Base-by-base conservation (phyloP, 1,140 invertebrate genomes). In the Nymphalis io region DNA sequence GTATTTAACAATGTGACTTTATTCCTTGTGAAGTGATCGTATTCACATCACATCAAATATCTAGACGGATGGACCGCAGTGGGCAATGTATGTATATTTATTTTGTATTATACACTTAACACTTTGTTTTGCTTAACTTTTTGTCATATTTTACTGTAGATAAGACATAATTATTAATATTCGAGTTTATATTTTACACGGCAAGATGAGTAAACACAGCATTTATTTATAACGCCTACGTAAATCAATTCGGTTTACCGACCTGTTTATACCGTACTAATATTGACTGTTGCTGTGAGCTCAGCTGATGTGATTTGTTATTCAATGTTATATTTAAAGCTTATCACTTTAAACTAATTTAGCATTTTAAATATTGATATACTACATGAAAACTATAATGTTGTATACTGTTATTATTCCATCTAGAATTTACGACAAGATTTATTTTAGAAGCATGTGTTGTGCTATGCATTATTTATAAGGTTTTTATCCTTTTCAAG, bases 41-140 rank as follows among this genome's bases (percentile, higher is more conserved):
- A 51, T 23, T 51, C n/a, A 57, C 51, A 44, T 70, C 58, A 57
- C 39, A 58, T 61, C 46, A 27, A 46, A 61, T 59, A 67, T 60
- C 60, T 59, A 51, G 59, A 69, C 73, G 76, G 68, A 76, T 78
- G 73, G 74, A 76, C 57, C 68, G 60, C 65, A 69, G 48, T 68
- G 70, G 39, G 63, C 59, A 67, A 75, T 57, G 78, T 79, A 76
- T 38, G 75, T 76, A 72, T 61, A 64, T 69, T 48, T 60, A 46
- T 53, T 40, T 38, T 61, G 48, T 48, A 38, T 23, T 63, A 23
- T 39, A 40, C 39, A 60, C 18, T 3, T 48, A 63, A 39, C 11
- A 20, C 3, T 63, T 51, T 20, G 0, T n/a, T 27, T 46, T 48
- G 5, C 21, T 46, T 60, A 15, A 61, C 23, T 2, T 3, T 48